These are phyloP conservation scores for Oxycera nigricornis DNA, from an alignment of 2,888 invertebrate species.

Conservation along the genomic window DNA sequence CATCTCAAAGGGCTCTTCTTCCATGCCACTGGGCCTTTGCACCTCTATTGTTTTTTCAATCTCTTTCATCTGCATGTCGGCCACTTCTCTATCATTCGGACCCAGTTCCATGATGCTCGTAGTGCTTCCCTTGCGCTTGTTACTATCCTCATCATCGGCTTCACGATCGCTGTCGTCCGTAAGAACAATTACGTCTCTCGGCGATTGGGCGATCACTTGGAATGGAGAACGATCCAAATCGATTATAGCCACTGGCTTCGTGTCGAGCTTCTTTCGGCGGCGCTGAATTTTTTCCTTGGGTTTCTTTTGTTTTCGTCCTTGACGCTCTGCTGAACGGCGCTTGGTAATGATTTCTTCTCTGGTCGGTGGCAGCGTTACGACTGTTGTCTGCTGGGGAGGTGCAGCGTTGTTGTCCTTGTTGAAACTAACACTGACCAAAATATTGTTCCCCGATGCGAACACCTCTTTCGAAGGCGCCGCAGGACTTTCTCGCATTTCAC, in stretches of 20 bases:
- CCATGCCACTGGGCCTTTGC: conserved; percentile 52
- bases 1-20: conserved; percentile 51
- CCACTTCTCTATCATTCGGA: not conserved
- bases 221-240: conserved; percentile 86
- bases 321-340: conserved; percentile 47
- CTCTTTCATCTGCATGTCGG: conserved; percentile 31
- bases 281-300: conserved; percentile 52
- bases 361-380: conserved; percentile 58
- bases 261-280: conserved; percentile 65
- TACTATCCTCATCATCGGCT: conserved; percentile 46
- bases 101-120: conserved; percentile 33
- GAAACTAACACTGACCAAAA: conserved; percentile 91
- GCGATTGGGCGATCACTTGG: conserved; percentile 81
- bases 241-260: conserved; percentile 81
- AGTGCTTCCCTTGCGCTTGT: conserved; percentile 3
- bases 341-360: conserved; percentile 57
- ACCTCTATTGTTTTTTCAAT: conserved; percentile 44
- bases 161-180: conserved; percentile 77
- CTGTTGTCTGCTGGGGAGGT: conserved; percentile 59
- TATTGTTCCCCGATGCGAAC: conserved; percentile 91
- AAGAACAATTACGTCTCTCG: conserved; percentile 80
- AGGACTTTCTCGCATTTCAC: conserved; percentile 55
- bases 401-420: conserved; percentile 66
- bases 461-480: conserved; percentile 83
- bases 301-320: conserved; percentile 55